Percentiles rank a stretch among this genome's conserved stretches.
Conservation (phyloP, 2,113 vertebrate genomes). For the Grammomys surdaster region DNA sequence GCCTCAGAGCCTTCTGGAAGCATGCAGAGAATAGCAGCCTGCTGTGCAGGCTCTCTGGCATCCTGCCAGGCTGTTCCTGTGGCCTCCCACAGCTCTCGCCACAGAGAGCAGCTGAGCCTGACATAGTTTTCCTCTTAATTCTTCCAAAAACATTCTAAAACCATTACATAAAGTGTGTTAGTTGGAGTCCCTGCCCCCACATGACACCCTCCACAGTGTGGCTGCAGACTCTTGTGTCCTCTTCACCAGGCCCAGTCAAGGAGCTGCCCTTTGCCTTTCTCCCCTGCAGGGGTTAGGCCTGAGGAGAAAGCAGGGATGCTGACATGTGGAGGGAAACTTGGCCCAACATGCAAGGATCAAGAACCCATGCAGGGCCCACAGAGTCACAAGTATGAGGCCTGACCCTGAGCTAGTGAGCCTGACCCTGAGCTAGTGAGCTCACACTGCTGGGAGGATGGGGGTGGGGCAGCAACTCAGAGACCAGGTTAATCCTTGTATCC, state of each 20-base stretch:
- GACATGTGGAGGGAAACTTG: neutral
- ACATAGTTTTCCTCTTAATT: slow-evolving; percentile 70
- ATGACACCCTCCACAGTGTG: too few relatives aligned
- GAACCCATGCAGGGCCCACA: neutral
- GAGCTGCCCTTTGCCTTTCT: neutral
- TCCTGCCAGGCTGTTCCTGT: slow-evolving; percentile 14
- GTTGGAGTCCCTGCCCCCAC: neutral
- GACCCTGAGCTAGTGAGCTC: neutral
- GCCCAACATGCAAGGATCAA: neutral
- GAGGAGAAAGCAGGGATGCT: neutral
- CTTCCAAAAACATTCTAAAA: slow-evolving; percentile 73
- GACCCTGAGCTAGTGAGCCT: neutral
- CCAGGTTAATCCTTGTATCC: neutral
- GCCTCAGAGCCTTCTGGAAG: slow-evolving; percentile 40
- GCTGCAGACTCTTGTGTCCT: neutral
- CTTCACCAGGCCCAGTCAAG: neutral
- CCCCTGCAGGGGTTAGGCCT: neutral
- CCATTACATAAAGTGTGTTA: slow-evolving; percentile 60
- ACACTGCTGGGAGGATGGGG: neutral
- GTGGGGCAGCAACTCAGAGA: neutral
- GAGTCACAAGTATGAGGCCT: neutral
- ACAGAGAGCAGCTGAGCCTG: slow-evolving; percentile 58
- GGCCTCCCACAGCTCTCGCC: slow-evolving; percentile 36
- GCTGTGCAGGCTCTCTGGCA: neutral
- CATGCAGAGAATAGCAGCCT: neutral